Base-by-base conservation (phyloP, 2,113 vertebrate genomes). In the Microtus oregoni region DNA sequence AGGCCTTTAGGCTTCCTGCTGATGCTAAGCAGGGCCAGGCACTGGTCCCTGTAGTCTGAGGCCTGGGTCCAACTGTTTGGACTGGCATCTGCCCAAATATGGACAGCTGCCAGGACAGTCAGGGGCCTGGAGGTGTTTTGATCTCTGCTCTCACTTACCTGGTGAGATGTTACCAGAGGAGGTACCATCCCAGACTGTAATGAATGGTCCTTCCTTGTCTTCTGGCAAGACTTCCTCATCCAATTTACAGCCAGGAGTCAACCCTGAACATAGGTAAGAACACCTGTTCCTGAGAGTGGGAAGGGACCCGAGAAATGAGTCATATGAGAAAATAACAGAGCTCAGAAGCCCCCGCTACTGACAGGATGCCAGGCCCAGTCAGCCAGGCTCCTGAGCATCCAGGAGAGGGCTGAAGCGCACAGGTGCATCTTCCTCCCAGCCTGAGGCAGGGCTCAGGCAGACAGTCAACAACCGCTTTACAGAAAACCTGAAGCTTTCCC, bases 251-350 rank as follows among this genome's bases (percentile, higher is more conserved):
- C 14, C 75, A 68, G 10, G 83, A 83, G 38, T 65, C 44, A 35
- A 68, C 87, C 7, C 0, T 68, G n/a, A 75, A 94, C 92, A 38
- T 24, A 32, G 96, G 81, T 83, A 89, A 93, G 95, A 96, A 97
- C 96, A 95, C 32, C 68, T 2, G n/a, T 96, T 96, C 97, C 95
- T 41, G 8, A 88, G 55, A 55, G 55, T 55, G 55, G 55, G 55
- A 55, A 55, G 55, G 88, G 97, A 95, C 93, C 92, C 97, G 95
- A 97, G 98, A 98, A 98, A 98, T 86, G 96, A 96, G 95, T 14
- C 97, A 91, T 92, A 97, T 68, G 77, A 13, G 82, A 68, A 85
- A 61, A 82, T 94, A 72, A 30, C 28, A 95, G 87, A 89, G 91
- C 76, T 89, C 70, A 58, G 82, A 95, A 82, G 26, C 11, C 70